These are phyloP conservation scores for Aphelenchoides avenae DNA, from an alignment of 1,140 invertebrate species.

Conservation along the genomic window DNA sequence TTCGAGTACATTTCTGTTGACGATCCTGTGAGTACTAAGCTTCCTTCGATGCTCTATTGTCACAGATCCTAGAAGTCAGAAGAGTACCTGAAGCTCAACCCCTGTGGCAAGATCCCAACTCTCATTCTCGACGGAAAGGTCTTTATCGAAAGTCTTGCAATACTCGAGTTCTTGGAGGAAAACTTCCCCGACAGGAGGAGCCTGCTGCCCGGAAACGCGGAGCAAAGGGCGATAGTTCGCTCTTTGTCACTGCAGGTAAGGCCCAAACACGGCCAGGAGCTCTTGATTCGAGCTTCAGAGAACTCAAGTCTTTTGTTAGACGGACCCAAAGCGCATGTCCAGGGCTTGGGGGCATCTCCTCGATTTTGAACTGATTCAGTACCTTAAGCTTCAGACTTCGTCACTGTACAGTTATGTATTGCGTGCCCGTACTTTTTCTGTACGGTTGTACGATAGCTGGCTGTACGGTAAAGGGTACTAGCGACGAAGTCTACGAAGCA, in stretches of 20 bases:
- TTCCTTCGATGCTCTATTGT: conserved; percentile 6
- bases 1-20: conserved; percentile 68
- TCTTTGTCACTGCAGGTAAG: conserved; percentile 44
- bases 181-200: conserved; percentile 73
- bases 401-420: background rate
- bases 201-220: conserved; percentile 77
- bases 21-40: conserved; percentile 6
- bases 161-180: conserved; percentile 84
- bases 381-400: background rate
- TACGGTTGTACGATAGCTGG: conserved; percentile 8
- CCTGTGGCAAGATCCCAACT: conserved; percentile 83
- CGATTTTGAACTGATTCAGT: conserved; percentile 5
- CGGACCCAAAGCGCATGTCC: too few relatives aligned
- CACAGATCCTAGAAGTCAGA: conserved; percentile 2
- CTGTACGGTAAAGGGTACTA: conserved; percentile 10
- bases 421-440: conserved; percentile 17
- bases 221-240: conserved; percentile 75
- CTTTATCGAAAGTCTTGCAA: conserved; percentile 82
- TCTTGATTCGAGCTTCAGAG: too few relatives aligned
- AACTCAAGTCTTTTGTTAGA: too few relatives aligned
- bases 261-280: too few relatives aligned
- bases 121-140: conserved; percentile 71
- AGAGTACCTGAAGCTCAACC: background rate
- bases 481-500: conserved; percentile 10
- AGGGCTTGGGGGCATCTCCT: conserved; percentile 18